Percentiles rank a stretch among this genome's conserved stretches.
Conservation (phyloP, 2,113 vertebrate genomes). For the Psammodynastes pulverulentus region DNA sequence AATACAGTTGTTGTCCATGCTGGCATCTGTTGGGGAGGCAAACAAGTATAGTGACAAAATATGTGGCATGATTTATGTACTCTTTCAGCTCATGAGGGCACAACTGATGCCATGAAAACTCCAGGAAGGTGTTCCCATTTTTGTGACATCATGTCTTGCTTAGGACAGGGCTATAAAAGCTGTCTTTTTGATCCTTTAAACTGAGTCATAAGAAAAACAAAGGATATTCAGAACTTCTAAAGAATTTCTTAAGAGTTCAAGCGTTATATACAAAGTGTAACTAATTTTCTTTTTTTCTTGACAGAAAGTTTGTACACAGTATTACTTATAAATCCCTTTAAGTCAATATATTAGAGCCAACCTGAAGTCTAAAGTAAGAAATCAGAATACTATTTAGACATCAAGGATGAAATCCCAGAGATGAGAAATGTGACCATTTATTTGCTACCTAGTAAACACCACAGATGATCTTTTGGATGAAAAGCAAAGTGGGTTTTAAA, state of each 20-base stretch:
- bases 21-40: neutral
- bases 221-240: neutral
- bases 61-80: neutral
- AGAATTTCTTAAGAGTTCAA: neutral
- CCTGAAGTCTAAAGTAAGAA: neutral
- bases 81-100: neutral
- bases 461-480: neutral
- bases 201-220: slow-evolving; percentile 1
- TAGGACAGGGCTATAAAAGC: neutral
- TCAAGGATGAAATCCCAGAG: neutral
- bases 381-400: slow-evolving; percentile 4
- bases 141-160: neutral
- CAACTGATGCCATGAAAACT: neutral
- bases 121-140: neutral
- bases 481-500: slow-evolving; percentile 8
- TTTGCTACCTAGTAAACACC: neutral
- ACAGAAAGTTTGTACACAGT: neutral
- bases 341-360: neutral
- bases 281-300: neutral
- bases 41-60: neutral
- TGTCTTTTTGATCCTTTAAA: neutral
- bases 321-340: neutral
- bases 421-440: neutral
- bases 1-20: neutral
- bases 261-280: neutral